Base-by-base conservation (phyloP, 2,888 invertebrate genomes). In the Yponomeuta sedellus region DNA sequence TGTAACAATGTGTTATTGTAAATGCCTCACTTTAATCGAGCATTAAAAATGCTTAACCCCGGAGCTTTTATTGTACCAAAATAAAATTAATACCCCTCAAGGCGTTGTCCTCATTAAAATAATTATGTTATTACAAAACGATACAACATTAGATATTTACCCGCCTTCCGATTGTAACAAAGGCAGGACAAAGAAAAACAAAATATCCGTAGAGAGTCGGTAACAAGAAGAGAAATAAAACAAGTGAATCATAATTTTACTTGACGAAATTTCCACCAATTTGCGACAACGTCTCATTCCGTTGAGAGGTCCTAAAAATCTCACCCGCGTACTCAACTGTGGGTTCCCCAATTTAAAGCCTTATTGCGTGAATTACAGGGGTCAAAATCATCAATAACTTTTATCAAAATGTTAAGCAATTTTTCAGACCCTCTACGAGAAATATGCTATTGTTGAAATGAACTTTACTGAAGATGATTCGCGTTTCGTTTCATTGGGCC, bases 181-280 rank as follows among this genome's bases (percentile, higher is more conserved):
- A 16, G 44, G 44, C 44, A 16, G 16, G 44, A 52, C 16, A 52
- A 52, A 58, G 58, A 19, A 20, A 56, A 19, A 58, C 19, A 20
- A 58, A 20, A 58, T n/a, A 20, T 19, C 22, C 58, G 19, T 22
- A 10, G 20, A 58, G 19, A 22, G 22, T n/a, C 19, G 19, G 56
- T 19, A 58, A 58, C 58, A 58, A 58, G 20, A 58, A 19, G 22
- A 58, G n/a, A 56, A 58, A 58, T 58, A 58, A 58, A 12, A 59
- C 4, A 59, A 25, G 25, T 20, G 59, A 59, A 59, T 10, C 59
- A 59, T 59, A 59, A 59, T 59, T 59, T 59, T 20, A 20, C 12
- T 25, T 22, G 20, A 25, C 20, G 59, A 59, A 20, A 59, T 59
- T 59, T 59, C 11, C 59, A 59, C 59, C 19, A 59, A 59, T 59